Base-by-base conservation (phyloP, 1,140 invertebrate species). In the Helicoverpa armigera region DNA sequence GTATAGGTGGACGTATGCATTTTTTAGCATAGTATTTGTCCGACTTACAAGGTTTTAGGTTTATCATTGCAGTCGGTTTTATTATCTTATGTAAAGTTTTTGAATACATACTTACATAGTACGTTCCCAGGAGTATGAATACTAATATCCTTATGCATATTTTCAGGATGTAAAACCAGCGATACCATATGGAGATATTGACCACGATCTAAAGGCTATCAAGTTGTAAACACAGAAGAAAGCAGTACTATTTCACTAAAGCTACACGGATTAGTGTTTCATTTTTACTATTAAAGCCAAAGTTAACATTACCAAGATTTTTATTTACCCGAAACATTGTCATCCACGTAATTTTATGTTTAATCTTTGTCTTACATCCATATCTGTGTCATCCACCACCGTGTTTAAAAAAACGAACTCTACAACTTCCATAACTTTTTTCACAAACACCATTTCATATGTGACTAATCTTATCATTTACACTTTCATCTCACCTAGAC, bases 131-230 rank as follows among this genome's bases (percentile, higher is more conserved):
- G 23, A 58, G 4, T 35, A 14, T 48, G 10, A 67, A 29, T 48
- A 48, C 5, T 63, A 16, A 43, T 67, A 10, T 48, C 16, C n/a
- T 67, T 67, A 35, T 67, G 23, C 82, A 84, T 77, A 83, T 69
- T 92, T 92, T 82, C 92, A 94, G 92, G 92, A 92, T 53, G 87
- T 88, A 74, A 92, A 90, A 51, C 88, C 87, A 5, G 88, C 92
- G 4, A 76, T 92, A 29, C 90, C 91, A 2, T 77, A 53, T 14
- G 60, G 48, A 10, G 60, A 65, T 11, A 29, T 48, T 14, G 74
- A 65, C 35, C 31, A 31, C 18, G 50, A 65, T 53, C 65, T 65
- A 11, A 77, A 51, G 35, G 61, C 48, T 3, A 29, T 23, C 18
- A 76, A 48, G 7, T 13, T 60, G 18, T 75, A 13, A 75, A 18